phyloP scores from a whole-genome alignment of 2,113 vertebrate genomes.

The Rhinoderma darwinii region DNA sequence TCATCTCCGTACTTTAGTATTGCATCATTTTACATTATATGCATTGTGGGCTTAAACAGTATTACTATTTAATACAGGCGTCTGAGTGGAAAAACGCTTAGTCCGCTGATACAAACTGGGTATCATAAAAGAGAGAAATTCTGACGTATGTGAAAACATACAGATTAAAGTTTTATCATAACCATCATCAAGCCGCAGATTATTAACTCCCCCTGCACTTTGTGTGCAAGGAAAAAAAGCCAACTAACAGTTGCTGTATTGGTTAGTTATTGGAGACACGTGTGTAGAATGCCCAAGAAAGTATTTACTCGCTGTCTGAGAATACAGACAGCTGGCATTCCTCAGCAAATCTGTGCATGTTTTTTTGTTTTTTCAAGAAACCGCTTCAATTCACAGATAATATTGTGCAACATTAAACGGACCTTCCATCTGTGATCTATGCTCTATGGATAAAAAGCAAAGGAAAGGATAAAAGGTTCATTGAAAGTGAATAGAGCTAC shows the following conservation, averaged over 20 bases:
- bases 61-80: not conserved
- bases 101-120: not conserved
- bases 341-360: not conserved
- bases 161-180: not conserved
- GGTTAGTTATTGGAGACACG: constrained; percentile 12
- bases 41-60: not conserved
- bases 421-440: not conserved
- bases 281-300: constrained; percentile 18
- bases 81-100: not conserved
- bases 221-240: not conserved
- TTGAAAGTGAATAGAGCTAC: not conserved
- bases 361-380: not conserved
- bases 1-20: not conserved
- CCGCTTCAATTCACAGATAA: not conserved
- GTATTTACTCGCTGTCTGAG: constrained; percentile 52
- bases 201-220: not conserved
- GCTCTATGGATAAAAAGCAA: not conserved
- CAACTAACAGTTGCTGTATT: constrained; percentile 6
- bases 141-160: not conserved
- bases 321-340: constrained; percentile 55
- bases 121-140: not conserved
- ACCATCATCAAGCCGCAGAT: not conserved
- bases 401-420: constrained; percentile 29
- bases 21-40: too few species aligned
- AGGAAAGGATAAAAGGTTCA: not conserved